Conservation (phyloP, 2,888 invertebrate species). For the Clostera curtula region DNA sequence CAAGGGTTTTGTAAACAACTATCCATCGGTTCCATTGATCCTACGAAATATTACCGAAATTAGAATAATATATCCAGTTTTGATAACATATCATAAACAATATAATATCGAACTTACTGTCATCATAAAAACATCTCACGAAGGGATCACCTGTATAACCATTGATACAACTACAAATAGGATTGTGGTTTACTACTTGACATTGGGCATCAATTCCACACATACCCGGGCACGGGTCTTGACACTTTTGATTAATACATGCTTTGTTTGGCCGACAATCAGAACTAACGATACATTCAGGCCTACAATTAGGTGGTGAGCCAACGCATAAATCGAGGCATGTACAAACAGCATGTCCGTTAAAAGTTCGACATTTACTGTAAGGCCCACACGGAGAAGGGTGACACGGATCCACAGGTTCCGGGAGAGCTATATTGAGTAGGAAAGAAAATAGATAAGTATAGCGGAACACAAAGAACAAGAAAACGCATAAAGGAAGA, state of each 20-base stretch:
- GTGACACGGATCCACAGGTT: conserved; percentile 78
- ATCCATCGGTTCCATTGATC: conserved; percentile 62
- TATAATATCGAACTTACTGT: conserved; percentile 80
- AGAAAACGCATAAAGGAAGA: conserved; percentile 39
- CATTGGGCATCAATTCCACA: conserved; percentile 87
- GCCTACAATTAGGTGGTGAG: conserved; percentile 84
- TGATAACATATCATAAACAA: no score
- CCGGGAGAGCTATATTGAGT: conserved; percentile 55
- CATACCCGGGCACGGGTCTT: conserved; percentile 84
- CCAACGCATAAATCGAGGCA: conserved; percentile 83
- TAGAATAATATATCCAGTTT: no score
- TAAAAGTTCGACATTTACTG: conserved; percentile 82
- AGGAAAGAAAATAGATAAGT: conserved; percentile 35
- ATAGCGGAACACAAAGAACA: conserved; percentile 24
- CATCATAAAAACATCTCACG: conserved; percentile 77
- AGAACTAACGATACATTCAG: conserved; percentile 85
- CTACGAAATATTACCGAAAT: no score
- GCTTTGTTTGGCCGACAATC: conserved; percentile 85
- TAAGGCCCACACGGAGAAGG: conserved; percentile 88
- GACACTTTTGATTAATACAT: conserved; percentile 85
- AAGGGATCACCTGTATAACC: conserved; percentile 86
- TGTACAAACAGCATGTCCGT: conserved; percentile 84
- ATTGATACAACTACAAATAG: conserved; percentile 82
- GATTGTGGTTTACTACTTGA: conserved; percentile 86
- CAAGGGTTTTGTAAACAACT: conserved; percentile 84